phyloP scores from a whole-genome alignment of 1,140 invertebrate genomes.

The Lucilia sericata region DNA sequence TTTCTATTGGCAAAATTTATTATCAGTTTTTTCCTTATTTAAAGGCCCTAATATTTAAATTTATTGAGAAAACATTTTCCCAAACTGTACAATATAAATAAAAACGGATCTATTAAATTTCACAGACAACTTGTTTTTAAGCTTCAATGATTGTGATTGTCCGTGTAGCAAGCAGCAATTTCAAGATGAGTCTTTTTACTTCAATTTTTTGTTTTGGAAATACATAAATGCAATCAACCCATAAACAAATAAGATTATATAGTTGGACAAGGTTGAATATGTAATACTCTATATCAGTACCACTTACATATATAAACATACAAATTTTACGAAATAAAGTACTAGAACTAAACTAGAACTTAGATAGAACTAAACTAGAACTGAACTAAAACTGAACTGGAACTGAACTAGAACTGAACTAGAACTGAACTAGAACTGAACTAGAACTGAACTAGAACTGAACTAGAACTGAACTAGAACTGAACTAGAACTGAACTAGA shows the following conservation, averaged over 20 bases:
- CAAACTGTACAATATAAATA: background rate
- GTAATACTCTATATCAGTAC: too few species aligned
- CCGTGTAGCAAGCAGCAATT: background rate
- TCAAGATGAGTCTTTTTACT: background rate
- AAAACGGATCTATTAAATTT: constrained; percentile 41
- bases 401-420: too few species aligned
- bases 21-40: background rate
- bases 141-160: constrained; percentile 19
- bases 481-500: too few species aligned
- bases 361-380: too few species aligned
- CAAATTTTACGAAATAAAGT: too few species aligned
- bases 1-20: constrained; percentile 6
- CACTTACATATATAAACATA: too few species aligned
- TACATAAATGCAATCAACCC: background rate
- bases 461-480: too few species aligned
- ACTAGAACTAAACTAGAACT: too few species aligned
- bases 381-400: too few species aligned
- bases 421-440: too few species aligned
- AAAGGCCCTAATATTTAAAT: background rate
- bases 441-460: too few species aligned
- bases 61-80: background rate
- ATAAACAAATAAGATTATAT: background rate
- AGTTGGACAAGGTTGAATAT: too few species aligned
- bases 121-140: constrained; percentile 39
- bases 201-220: background rate